These are phyloP conservation scores for Malurus elegans DNA, from an alignment of 2,113 vertebrate species.

Conservation along the genomic window DNA sequence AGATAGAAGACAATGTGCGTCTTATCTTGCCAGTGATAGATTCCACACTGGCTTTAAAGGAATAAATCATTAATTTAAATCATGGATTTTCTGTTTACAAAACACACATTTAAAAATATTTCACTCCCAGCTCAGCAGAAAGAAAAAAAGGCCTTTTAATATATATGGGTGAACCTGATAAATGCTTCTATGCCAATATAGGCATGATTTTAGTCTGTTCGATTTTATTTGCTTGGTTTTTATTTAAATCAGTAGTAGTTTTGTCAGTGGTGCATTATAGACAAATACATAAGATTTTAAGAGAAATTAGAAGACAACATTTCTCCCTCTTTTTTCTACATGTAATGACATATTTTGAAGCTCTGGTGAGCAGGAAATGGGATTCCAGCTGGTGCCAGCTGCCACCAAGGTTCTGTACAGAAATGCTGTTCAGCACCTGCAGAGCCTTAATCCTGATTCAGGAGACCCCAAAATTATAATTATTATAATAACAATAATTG, in stretches of 20 bases:
- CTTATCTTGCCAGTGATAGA: conserved; percentile 66
- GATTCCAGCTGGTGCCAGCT: conserved; percentile 67
- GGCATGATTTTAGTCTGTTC: neutral
- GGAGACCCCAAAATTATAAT: neutral
- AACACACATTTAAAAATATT: conserved; percentile 33
- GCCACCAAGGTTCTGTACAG: conserved; percentile 13
- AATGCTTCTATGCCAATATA: neutral
- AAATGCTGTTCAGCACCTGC: conserved; percentile 32
- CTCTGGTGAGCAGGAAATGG: conserved; percentile 64
- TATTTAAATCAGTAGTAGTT: conserved; percentile 27
- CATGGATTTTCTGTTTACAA: conserved; percentile 52
- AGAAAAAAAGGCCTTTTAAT: conserved; percentile 14
- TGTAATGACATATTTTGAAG: conserved; percentile 58
- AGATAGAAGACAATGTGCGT: conserved; percentile 66
- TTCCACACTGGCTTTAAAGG: conserved; percentile 52
- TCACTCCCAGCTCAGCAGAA: conserved; percentile 17
- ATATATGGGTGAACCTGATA: neutral
- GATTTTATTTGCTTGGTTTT: neutral
- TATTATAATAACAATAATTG: neutral
- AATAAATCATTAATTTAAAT: conserved; percentile 75
- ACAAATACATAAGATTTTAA: conserved; percentile 18
- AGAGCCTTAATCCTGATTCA: conserved; percentile 23
- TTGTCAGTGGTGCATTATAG: neutral
- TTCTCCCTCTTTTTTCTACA: conserved; percentile 23
- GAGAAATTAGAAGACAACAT: conserved; percentile 24